Percentiles rank a stretch among this genome's conserved stretches.
phyloP scores from a whole-genome alignment of 2,888 invertebrate genomes.

The Eurytoma adleriae region DNA sequence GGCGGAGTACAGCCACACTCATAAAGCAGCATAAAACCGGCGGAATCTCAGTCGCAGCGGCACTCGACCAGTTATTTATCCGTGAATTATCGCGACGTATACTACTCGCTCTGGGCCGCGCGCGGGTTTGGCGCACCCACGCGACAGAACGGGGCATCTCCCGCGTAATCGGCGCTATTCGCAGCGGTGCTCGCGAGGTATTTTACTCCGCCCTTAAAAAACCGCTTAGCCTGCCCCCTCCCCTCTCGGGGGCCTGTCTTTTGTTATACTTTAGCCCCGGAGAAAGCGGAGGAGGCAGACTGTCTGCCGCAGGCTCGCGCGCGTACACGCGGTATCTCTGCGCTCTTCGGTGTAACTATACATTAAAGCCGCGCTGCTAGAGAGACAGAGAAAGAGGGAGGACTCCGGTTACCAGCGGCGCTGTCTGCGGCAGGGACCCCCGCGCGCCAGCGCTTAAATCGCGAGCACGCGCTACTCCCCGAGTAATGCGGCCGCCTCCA shows the following conservation, averaged over 20 bases:
- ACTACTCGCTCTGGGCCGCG: slow-evolving; percentile 8
- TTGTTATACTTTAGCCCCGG: slow-evolving; percentile 41
- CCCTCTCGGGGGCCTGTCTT: slow-evolving; percentile 10
- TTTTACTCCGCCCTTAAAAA: slow-evolving; percentile 38
- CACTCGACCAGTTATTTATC: slow-evolving; percentile 54
- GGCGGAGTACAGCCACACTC: not conserved
- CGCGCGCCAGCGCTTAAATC: slow-evolving; percentile 59
- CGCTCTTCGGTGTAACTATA: not conserved
- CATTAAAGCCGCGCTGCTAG: slow-evolving; percentile 31
- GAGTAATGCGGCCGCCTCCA: not conserved
- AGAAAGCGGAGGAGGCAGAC: slow-evolving; percentile 32
- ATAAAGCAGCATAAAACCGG: slow-evolving; percentile 32
- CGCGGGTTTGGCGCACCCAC: not conserved
- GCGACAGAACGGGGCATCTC: slow-evolving; percentile 14
- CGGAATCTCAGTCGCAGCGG: slow-evolving; percentile 31
- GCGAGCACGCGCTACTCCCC: slow-evolving; percentile 52
- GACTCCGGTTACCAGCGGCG: slow-evolving; percentile 49
- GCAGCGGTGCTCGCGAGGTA: slow-evolving; percentile 1
- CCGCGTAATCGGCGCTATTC: slow-evolving; percentile 23
- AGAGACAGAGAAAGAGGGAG: slow-evolving; percentile 20
- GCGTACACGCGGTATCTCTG: not conserved
- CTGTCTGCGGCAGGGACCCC: slow-evolving; percentile 51
- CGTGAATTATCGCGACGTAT: slow-evolving; percentile 50
- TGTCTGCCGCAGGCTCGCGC: slow-evolving; percentile 50
- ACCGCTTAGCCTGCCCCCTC: slow-evolving; percentile 5